phyloP scores from a whole-genome alignment of 2,888 invertebrate genomes.

The Caenorhabditis panamensis region DNA sequence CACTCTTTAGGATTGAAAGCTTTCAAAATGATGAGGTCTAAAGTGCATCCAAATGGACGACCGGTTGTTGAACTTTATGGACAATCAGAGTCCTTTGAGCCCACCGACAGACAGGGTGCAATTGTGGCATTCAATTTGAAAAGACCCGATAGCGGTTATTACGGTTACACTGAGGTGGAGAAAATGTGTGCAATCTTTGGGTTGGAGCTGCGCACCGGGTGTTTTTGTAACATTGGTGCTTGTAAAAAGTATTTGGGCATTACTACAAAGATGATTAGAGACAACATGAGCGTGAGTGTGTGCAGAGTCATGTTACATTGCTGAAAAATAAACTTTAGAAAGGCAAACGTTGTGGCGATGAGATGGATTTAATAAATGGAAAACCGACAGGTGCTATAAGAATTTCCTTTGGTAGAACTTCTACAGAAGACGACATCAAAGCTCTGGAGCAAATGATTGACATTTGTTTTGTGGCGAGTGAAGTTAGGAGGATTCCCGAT shows the following conservation, averaged over 20 bases:
- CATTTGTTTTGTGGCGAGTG: constrained; percentile 69
- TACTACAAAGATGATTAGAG: constrained; percentile 58
- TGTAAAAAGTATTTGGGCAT: constrained; percentile 82
- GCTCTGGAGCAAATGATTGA: constrained; percentile 73
- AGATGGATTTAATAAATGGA: constrained; percentile 84
- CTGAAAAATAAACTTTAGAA: constrained; percentile 49
- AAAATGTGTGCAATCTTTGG: constrained; percentile 91
- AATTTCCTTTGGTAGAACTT: constrained; percentile 94
- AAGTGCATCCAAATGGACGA: constrained; percentile 62
- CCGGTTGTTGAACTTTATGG: constrained; percentile 61
- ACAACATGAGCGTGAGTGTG: constrained; percentile 57
- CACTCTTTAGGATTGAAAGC: constrained; percentile 31
- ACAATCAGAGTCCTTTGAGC: constrained; percentile 18
- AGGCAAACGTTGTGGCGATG: constrained; percentile 79
- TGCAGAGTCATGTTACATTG: not conserved
- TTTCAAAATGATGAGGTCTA: constrained; percentile 46
- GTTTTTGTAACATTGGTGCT: constrained; percentile 93
- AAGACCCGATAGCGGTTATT: constrained; percentile 87
- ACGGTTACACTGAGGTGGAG: constrained; percentile 93
- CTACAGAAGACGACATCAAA: constrained; percentile 84
- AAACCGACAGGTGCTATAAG: constrained; percentile 93
- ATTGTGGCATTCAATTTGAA: constrained; percentile 92
- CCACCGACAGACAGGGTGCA: constrained; percentile 86
- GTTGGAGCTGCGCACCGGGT: constrained; percentile 92
- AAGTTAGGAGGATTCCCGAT: not conserved